These are phyloP conservation scores for Elephantulus edwardii DNA, from an alignment of 2,113 vertebrate species.

Conservation along the genomic window DNA sequence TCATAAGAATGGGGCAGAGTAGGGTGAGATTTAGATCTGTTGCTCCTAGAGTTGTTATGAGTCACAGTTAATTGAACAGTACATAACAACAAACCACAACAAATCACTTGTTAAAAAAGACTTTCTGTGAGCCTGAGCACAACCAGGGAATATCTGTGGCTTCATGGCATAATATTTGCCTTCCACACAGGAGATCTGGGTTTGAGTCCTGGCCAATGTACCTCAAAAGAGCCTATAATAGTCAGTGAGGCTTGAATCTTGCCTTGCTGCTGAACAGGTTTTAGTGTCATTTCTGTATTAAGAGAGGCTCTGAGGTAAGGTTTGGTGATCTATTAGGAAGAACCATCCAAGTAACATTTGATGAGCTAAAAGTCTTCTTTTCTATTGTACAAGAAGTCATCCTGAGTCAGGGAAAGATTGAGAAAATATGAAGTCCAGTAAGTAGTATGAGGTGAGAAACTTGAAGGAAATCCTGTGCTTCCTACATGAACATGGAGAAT, in stretches of 20 bases:
- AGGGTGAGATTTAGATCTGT: no score
- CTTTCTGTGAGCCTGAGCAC: constrained; percentile 11
- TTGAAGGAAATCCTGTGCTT: no score
- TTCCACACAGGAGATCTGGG: not conserved
- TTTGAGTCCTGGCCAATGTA: not conserved
- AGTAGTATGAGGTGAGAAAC: no score
- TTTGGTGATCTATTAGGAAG: not conserved
- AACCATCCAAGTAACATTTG: not conserved
- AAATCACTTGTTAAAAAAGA: constrained; percentile 25
- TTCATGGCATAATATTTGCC: not conserved
- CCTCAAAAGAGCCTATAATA: not conserved
- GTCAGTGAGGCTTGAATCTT: not conserved
- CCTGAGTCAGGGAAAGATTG: no score
- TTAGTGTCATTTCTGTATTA: not conserved
- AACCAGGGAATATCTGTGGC: not conserved
- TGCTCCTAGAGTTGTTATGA: no score
- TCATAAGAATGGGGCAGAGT: no score
- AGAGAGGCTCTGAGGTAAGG: not conserved
- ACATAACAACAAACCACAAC: no score
- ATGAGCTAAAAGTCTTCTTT: not conserved
- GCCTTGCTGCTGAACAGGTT: not conserved
- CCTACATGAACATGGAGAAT: no score
- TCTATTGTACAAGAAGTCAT: not conserved
- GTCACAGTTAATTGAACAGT: no score
- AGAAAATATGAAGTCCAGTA: no score